phyloP scores from a whole-genome alignment of 2,888 invertebrate species.

The Macrophya annulata region DNA sequence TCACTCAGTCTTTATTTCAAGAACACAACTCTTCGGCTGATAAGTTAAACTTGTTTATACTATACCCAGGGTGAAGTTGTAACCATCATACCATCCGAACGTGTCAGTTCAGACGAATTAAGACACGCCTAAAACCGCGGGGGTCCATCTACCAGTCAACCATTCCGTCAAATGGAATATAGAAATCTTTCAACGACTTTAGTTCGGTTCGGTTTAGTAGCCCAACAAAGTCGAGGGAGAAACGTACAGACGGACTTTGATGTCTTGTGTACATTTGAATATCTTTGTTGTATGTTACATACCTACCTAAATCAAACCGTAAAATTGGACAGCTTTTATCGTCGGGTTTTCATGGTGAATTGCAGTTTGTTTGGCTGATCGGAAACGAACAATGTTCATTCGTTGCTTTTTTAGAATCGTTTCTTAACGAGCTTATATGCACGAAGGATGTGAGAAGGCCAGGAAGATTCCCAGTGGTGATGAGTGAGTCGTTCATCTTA shows the following conservation, averaged over 20 bases:
- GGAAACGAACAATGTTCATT: background rate
- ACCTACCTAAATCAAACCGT: no score
- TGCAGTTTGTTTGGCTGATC: background rate
- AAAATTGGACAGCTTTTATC: no score
- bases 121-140: slow-evolving; percentile 38
- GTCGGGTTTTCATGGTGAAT: background rate
- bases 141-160: slow-evolving; percentile 26
- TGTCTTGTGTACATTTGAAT: slow-evolving; percentile 16
- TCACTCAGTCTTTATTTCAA: background rate
- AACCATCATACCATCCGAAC: slow-evolving; percentile 23
- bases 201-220: background rate
- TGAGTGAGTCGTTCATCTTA: slow-evolving; percentile 45
- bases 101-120: slow-evolving; percentile 37
- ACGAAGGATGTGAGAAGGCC: background rate
- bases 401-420: background rate
- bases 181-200: slow-evolving; percentile 33
- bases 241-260: background rate
- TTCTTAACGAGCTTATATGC: background rate
- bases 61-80: slow-evolving; percentile 26
- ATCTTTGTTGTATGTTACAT: background rate
- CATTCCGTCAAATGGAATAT: slow-evolving; percentile 18
- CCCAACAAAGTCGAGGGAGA: background rate
- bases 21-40: background rate
- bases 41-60: slow-evolving; percentile 6
- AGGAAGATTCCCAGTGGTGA: slow-evolving; percentile 1